Evolutionary conservation across 2,888 invertebrate genomes (phyloP), one percentile per base, ranked within the genome.

Genomic region (Fragum sueziense): DNA sequence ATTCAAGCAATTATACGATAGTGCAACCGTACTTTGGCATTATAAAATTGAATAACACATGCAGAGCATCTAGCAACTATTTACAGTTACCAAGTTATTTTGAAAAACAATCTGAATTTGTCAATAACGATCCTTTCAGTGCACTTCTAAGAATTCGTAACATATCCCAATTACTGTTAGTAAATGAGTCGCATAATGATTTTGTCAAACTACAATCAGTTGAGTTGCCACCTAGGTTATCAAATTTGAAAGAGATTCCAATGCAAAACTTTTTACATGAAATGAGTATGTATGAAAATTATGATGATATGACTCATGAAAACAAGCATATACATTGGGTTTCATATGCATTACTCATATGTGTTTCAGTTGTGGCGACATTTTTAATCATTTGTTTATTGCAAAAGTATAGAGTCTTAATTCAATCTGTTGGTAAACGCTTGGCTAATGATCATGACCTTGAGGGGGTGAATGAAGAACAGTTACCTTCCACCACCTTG

Each of bases 181-280:
- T 34, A 59, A 6, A 41, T 27, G 41, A 61, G 7, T 33, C 41
- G 47, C 37, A n/a, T n/a, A 14, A 17, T 20, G n/a, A 2, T 0
- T 47, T 67, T 54, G 20, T 51, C 20, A 71, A 76, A 52, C 2
- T 70, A 20, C 34, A 62, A 25, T 25, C 27, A 4, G 6, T 54
- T 6, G 20, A 22, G 17, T 22, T 70, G 27, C 41, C 71, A 27
- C 20, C 52, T 34, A n/a, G 54, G 1, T 37, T 71, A 9, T 25
- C 3, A 3, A 27, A 67, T 31, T 71, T 76, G 34, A 76, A 65
- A 54, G 33, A 70, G 31, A 51, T 70, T 14, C 52, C 70, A 27
- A 76, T 76, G 71, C 27, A 51, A 7, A 22, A 31, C n/a, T 70
- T 75, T 70, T 17, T 75, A 7, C 22, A 52, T 62, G 34, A 70